A percentile compares a stretch with the other conserved stretches of the same genome.
Conservation (phyloP, 2,113 vertebrate genomes). For the Muntiacus muntjak region DNA sequence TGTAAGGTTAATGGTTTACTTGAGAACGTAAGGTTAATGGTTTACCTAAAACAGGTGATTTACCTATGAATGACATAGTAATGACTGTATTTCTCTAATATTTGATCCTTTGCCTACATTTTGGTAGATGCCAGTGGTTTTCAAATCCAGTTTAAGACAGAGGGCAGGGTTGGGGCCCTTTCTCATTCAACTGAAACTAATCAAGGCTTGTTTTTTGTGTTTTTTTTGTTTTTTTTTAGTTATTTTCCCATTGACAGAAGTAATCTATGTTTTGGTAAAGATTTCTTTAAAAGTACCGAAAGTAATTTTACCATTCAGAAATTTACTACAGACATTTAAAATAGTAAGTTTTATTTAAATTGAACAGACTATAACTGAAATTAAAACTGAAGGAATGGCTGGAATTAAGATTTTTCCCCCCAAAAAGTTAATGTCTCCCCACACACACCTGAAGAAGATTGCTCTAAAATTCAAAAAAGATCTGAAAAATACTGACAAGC, state of each 20-base stretch:
- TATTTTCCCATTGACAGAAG: slow-evolving; percentile 7
- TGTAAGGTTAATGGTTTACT: slow-evolving; percentile 8
- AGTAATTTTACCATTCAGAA: not conserved
- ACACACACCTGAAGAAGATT: not conserved
- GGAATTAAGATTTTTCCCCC: not conserved
- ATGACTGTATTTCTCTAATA: not conserved
- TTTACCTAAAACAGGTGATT: slow-evolving; percentile 1
- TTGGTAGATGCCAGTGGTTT: not conserved
- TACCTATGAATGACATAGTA: not conserved
- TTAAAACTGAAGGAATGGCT: not conserved
- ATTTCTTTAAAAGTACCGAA: not conserved
- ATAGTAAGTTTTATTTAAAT: slow-evolving; percentile 18
- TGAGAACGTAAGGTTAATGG: not conserved
- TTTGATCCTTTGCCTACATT: not conserved
- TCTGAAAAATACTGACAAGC: not conserved
- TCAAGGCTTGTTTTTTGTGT: not conserved
- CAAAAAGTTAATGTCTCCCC: not conserved
- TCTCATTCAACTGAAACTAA: not conserved
- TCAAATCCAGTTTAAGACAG: not conserved
- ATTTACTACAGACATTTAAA: not conserved
- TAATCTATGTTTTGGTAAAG: not conserved
- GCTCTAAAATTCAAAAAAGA: not conserved
- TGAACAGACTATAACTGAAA: not conserved
- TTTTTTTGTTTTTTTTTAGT: not conserved
- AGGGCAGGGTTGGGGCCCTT: not conserved